Percentiles rank a stretch among this genome's conserved stretches.
Conservation (phyloP, 2,113 vertebrate genomes). For the Cromileptes altivelis region DNA sequence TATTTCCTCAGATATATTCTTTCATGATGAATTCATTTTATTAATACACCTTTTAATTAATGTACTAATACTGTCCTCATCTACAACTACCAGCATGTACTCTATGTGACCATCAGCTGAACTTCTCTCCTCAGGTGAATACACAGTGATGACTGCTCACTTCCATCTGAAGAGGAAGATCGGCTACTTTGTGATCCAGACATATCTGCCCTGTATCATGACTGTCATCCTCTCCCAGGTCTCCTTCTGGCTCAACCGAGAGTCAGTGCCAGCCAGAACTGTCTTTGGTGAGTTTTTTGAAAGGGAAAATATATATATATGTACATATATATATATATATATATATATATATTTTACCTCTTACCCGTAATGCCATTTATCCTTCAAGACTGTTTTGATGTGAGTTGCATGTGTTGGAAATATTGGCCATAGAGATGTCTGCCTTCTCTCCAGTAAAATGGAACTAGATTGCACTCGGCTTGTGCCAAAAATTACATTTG, state of each 20-base stretch:
- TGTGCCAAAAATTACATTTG: too few relatives aligned
- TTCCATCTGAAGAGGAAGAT: slow-evolving; percentile 98
- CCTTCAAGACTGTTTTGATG: too few relatives aligned
- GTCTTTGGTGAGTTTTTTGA: slow-evolving; percentile 90
- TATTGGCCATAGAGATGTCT: too few relatives aligned
- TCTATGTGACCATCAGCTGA: background rate
- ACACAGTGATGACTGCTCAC: slow-evolving; percentile 96
- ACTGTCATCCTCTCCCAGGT: slow-evolving; percentile 97
- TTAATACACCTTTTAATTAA: background rate
- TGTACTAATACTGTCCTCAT: background rate
- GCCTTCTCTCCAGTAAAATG: too few relatives aligned
- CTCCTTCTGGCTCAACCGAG: slow-evolving; percentile 96
- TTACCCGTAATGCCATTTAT: too few relatives aligned
- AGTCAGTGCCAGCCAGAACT: slow-evolving; percentile 96
- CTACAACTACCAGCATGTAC: too few relatives aligned
- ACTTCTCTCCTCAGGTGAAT: slow-evolving; percentile 87
- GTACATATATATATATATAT: too few relatives aligned
- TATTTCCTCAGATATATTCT: background rate
- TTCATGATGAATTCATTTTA: background rate
- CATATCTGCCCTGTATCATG: slow-evolving; percentile 97
- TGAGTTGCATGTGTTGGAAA: too few relatives aligned
- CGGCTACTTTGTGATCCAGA: slow-evolving; percentile 98
- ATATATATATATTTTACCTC: too few relatives aligned
- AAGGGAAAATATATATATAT: too few relatives aligned
- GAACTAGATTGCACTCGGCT: too few relatives aligned